Conservation (phyloP, 1,140 invertebrate species). For the Ceratina australensis region DNA sequence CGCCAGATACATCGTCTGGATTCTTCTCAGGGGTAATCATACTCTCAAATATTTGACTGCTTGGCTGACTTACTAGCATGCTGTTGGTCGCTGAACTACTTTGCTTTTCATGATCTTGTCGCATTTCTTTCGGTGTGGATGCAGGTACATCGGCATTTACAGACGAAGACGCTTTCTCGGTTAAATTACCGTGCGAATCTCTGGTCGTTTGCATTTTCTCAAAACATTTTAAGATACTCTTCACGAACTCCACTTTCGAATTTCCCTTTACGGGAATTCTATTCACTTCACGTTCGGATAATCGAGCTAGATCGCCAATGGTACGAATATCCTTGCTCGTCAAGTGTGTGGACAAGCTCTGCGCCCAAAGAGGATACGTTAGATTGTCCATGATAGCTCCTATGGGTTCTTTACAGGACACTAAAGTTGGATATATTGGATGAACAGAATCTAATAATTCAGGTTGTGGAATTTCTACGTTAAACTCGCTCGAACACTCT, state of each 20-base stretch:
- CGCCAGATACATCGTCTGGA: neutral
- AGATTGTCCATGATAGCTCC: conserved; percentile 58
- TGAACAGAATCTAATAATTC: conserved; percentile 62
- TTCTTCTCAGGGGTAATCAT: neutral
- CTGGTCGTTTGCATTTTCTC: conserved; percentile 24
- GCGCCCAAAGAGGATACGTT: conserved; percentile 70
- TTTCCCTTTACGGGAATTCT: conserved; percentile 72
- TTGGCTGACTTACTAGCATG: neutral
- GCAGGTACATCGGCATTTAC: conserved; percentile 25
- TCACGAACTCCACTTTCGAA: conserved; percentile 67
- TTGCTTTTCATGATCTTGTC: neutral
- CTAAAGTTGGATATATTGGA: conserved; percentile 68
- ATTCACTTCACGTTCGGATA: conserved; percentile 71
- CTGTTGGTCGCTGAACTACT: conserved; percentile 1
- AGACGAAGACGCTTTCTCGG: neutral
- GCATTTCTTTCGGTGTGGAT: neutral
- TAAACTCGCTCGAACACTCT: conserved; percentile 50
- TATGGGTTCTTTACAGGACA: conserved; percentile 63
- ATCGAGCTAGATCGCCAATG: conserved; percentile 71
- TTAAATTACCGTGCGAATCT: neutral
- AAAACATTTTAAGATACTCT: conserved; percentile 60
- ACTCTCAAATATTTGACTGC: neutral
- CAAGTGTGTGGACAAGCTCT: conserved; percentile 60
- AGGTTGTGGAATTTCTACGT: conserved; percentile 41
- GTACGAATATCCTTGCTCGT: conserved; percentile 58